Conservation (phyloP, 53 echinoderm and acorn worm species). For the Apostichopus leukothele region DNA sequence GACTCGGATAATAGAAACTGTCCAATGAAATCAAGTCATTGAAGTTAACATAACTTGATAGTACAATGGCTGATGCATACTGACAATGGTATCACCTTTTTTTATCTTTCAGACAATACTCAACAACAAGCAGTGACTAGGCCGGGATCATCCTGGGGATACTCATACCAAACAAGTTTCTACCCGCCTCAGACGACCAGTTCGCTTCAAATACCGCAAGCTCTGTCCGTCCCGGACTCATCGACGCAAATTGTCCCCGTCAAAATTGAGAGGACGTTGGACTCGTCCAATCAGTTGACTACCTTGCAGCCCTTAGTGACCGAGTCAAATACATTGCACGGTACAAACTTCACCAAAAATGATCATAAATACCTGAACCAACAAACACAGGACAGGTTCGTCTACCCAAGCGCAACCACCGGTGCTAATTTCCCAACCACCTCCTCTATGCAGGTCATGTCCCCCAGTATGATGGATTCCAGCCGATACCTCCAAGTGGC, state of each 20-base stretch:
- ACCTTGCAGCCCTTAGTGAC: slow-evolving; percentile 59
- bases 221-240: slow-evolving; percentile 53
- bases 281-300: slow-evolving; percentile 56
- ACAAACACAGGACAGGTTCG: slow-evolving; percentile 63
- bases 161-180: slow-evolving; percentile 39
- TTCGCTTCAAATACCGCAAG: slow-evolving; percentile 29
- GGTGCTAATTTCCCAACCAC: slow-evolving; percentile 50
- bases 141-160: slow-evolving; percentile 41
- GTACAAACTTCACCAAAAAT: slow-evolving; percentile 25
- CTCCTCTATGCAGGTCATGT: slow-evolving; percentile 66
- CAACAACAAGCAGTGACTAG: slow-evolving; percentile 34
- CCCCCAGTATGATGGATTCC: slow-evolving; percentile 61
- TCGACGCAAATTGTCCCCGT: slow-evolving; percentile 37
- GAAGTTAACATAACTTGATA: too few relatives aligned
- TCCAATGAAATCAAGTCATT: too few relatives aligned
- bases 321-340: slow-evolving; percentile 51
- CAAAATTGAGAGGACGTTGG: slow-evolving; percentile 60
- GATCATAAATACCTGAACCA: slow-evolving; percentile 17
- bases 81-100: not conserved
- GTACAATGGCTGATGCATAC: too few relatives aligned
- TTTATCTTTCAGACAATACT: slow-evolving; percentile 36
- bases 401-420: slow-evolving; percentile 64
- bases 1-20: too few relatives aligned
- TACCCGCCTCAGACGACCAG: slow-evolving; percentile 33
- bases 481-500: slow-evolving; percentile 76